Evolutionary conservation across 37 sponge, comb jelly and placozoan species (phyloP).

Genomic region (Cliona cf. orientalis): DNA sequence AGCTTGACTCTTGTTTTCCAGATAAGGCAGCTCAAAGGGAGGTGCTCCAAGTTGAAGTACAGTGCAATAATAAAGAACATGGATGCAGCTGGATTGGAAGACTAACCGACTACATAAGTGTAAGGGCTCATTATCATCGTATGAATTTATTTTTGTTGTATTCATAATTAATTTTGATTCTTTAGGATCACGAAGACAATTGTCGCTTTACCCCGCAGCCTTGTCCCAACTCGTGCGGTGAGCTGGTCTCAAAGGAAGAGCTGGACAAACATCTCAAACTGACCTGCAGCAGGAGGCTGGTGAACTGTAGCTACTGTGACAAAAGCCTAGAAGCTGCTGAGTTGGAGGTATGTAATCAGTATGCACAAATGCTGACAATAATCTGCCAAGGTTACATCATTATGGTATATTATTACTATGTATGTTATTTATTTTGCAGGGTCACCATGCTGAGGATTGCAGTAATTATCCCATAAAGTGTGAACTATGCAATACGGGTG

Average conservation of each 20-base stretch:
- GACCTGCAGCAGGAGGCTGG: conserved; percentile 30
- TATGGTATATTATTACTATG: too few relatives aligned
- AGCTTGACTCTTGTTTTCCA: conserved; percentile 54
- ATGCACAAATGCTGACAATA: too few relatives aligned
- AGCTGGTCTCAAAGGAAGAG: background rate
- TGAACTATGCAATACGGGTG: conserved; percentile 1
- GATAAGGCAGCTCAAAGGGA: conserved; percentile 76
- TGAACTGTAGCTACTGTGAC: conserved; percentile 53
- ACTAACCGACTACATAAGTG: conserved; percentile 7
- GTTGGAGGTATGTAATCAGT: too few relatives aligned
- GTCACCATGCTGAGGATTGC: conserved; percentile 36
- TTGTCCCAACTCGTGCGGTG: conserved; percentile 54
- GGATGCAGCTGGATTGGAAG: conserved; percentile 74
- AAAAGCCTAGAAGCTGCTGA: background rate
- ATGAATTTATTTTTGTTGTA: background rate
- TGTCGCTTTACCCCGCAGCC: conserved; percentile 50
- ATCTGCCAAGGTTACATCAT: too few relatives aligned
- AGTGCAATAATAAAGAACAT: conserved; percentile 33
- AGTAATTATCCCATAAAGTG: conserved; percentile 20
- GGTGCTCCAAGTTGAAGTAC: conserved; percentile 32
- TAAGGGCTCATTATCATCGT: background rate
- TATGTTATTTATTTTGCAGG: too few relatives aligned
- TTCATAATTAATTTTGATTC: background rate
- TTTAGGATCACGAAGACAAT: conserved; percentile 22
- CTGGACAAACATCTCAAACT: conserved; percentile 33